Evolutionary conservation across 1,140 invertebrate genomes (phyloP), one percentile per base, ranked within the genome.

Genomic region (Drosophila malerkotliana): DNA sequence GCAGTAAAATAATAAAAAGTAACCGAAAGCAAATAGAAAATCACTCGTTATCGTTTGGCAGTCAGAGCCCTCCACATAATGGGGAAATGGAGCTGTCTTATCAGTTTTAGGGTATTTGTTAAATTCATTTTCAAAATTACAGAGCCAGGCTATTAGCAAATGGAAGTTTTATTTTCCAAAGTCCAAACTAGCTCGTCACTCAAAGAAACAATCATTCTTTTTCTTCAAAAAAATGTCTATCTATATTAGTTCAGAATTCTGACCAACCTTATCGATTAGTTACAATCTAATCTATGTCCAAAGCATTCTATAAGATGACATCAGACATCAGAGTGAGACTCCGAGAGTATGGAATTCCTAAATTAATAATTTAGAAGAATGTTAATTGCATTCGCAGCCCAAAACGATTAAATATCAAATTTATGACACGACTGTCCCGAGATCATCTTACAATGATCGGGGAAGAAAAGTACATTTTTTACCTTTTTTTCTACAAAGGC

Each of bases 401-500:
- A 56, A 72, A 75, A 53, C 82, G 75, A 88, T 87, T 88, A 87
- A 87, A 76, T 88, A 77, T 88, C 83, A 87, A 87, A 88, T 87
- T 87, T 87, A 87, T 82, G 82, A 87, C 72, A 73, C n/a, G 58
- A 55, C 37, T 53, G 34, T 37, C 69, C 72, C 58, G 57, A 76
- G 79, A 87, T 87, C 82, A 87, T 64, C 79, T 87, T 87, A 88
- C 82, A 66, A 66, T 47, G 59, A 79, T 72, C 51, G 15, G 28
- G 41, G 48, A 72, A 67, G 51, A 34, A 62, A 41, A 24, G 9
- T 32, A 53, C 48, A 49, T 67, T 56, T 44, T 56, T 67, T 77
- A 68, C 69, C 28, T 48, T n/a, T 56, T 37, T 74, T 52, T 52
- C 14, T 32, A 30, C 21, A 15, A 57, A 67, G 47, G 48, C 8